A percentile compares a stretch with the other conserved stretches of the same genome.
Conservation (phyloP, 2,888 invertebrate genomes). For the Ectemnius cavifrons region DNA sequence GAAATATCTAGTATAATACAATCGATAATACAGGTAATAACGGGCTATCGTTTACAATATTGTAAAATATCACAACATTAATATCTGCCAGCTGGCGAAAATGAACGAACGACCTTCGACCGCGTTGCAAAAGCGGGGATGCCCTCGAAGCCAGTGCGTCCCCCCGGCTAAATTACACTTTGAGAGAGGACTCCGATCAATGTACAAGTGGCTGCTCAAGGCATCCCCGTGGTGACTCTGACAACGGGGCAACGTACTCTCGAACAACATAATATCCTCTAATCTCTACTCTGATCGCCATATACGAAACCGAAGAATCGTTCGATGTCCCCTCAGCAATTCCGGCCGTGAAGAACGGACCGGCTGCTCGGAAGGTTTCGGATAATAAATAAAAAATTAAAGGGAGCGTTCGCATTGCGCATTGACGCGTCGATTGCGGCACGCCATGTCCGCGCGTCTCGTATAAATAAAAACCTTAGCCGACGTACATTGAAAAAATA, state of each 20-base stretch:
- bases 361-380: neutral
- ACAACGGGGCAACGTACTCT: constrained; percentile 1
- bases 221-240: too few species aligned
- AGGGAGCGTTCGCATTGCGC: constrained; percentile 5
- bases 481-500: constrained; percentile 39
- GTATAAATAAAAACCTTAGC: constrained; percentile 30
- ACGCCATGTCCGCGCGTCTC: constrained; percentile 16
- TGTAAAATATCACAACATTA: constrained; percentile 77
- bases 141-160: neutral
- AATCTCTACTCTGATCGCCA: constrained; percentile 12
- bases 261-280: neutral
- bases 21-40: constrained; percentile 74
- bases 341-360: neutral
- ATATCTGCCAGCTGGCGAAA: constrained; percentile 67
- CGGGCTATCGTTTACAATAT: constrained; percentile 58
- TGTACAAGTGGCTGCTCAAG: too few species aligned
- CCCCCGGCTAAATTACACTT: too few species aligned
- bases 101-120: constrained; percentile 59
- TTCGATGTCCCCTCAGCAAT: neutral
- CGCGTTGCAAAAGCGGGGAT: constrained; percentile 5
- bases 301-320: constrained; percentile 21
- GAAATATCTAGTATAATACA: constrained; percentile 65
- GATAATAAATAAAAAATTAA: constrained; percentile 25
- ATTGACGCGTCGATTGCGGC: neutral
- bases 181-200: too few species aligned